Evolutionary conservation across 2,797 vertebrate genomes (phyloP), one percentile per base, ranked within the genome.

Genomic region (Zonotrichia albicollis): DNA sequence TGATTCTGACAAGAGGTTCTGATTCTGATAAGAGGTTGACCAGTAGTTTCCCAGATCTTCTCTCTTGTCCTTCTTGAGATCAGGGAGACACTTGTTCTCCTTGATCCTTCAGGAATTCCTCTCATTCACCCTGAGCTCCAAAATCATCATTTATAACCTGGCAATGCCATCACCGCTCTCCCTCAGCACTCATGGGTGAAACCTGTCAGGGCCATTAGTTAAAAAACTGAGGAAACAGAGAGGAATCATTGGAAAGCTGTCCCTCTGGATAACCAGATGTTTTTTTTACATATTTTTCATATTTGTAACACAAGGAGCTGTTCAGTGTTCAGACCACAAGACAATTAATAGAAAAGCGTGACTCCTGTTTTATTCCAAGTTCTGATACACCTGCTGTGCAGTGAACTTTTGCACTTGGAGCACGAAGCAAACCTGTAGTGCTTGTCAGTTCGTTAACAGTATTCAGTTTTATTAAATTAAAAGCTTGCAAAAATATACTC

Each of bases 361-460:
- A 87, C 46, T 78, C 22, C 6, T 83, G 38, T 74, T 92, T 62
- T 94, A 95, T 93, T 95, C 93, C 81, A 73, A 53, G 79, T 89
- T 94, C 60, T 85, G 67, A 64, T 65, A 20, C 21, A 80, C 89
- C 91, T 81, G 80, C 93, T 79, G 72, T 46, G 80, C 38, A 17
- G 71, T 82, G 93, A 93, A 95, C 94, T 93, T 87, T 83, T 89
- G 46, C 85, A 77, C 82, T 30, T 94, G 77, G 79, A 92, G 55
- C 92, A 81, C 40, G 87, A 95, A 93, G 75, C 46, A 88, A 84
- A 90, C 26, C 27, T 68, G 40, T 77, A 71, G 30, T 51, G 58
- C 53, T 70, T 95, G 89, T 84, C 85, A 81, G 64, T 89, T 90
- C 85, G 42, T 92, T 93, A 87, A 71, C 26, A 54, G 13, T 45